These are phyloP conservation scores for Sebastes cheni DNA, from an alignment of 2,797 vertebrate genomes.

Conservation along the genomic window DNA sequence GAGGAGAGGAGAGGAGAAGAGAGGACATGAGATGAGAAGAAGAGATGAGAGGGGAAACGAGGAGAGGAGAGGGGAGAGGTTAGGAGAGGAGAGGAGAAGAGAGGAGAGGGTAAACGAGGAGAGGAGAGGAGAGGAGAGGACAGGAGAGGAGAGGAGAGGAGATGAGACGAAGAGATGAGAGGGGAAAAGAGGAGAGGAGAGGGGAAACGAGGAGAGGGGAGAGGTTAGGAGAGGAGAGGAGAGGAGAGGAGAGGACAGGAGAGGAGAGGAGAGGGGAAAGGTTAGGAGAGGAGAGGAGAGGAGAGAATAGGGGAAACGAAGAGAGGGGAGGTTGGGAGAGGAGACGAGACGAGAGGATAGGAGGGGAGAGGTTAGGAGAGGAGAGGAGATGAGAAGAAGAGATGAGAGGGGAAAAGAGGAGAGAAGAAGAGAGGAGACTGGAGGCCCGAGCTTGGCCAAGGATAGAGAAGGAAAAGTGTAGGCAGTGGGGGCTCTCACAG, in stretches of 20 bases:
- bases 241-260: background rate
- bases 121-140: background rate
- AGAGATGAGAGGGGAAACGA: background rate
- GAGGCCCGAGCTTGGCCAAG: background rate
- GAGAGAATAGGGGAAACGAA: background rate
- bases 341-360: background rate
- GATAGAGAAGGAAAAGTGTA: slow-evolving; percentile 1
- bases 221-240: background rate
- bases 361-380: background rate
- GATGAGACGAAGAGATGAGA: too few species aligned
- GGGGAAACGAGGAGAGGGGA: background rate
- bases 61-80: too few species aligned
- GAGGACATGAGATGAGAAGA: background rate
- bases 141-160: background rate
- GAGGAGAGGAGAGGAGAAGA: background rate
- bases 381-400: background rate
- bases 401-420: background rate
- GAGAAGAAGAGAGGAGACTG: background rate
- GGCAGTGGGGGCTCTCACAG: slow-evolving; percentile 85
- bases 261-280: background rate
- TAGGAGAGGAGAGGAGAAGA: too few species aligned
- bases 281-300: rapidly evolving
- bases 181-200: background rate
- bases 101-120: background rate
- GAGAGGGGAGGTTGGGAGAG: background rate